These are phyloP conservation scores for Caracal caracal DNA, from an alignment of 2,113 vertebrate species.

Conservation along the genomic window DNA sequence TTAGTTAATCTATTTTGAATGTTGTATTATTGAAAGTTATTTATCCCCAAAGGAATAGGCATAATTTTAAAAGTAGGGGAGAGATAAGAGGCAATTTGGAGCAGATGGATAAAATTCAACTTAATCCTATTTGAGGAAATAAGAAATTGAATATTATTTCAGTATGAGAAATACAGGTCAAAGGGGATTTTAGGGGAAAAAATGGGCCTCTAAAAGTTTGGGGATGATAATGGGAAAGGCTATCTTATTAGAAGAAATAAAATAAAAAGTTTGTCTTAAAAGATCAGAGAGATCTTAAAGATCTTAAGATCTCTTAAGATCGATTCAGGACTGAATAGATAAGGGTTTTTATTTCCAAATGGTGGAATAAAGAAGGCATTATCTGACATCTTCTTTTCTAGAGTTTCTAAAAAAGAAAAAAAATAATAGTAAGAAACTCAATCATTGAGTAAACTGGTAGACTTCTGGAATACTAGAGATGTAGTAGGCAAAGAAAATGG, in stretches of 20 bases:
- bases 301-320: too few species aligned
- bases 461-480: background rate
- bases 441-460: background rate
- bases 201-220: background rate
- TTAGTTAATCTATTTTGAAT: constrained; percentile 14
- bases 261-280: background rate
- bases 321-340: background rate
- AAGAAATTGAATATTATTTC: background rate
- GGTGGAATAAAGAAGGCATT: background rate
- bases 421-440: background rate
- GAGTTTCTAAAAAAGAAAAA: background rate
- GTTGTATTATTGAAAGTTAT: background rate
- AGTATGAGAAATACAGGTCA: background rate
- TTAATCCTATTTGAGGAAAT: background rate
- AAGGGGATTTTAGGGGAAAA: background rate
- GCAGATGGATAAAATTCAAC: background rate
- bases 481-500: background rate
- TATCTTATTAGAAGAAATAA: background rate
- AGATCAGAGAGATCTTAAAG: background rate
- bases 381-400: background rate
- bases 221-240: background rate
- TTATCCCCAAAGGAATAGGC: background rate
- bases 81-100: background rate
- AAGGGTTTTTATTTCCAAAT: background rate
- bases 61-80: background rate